Evolutionary conservation across 2,888 invertebrate genomes (phyloP).

Genomic region (Lepidocyrtinus sp.): DNA sequence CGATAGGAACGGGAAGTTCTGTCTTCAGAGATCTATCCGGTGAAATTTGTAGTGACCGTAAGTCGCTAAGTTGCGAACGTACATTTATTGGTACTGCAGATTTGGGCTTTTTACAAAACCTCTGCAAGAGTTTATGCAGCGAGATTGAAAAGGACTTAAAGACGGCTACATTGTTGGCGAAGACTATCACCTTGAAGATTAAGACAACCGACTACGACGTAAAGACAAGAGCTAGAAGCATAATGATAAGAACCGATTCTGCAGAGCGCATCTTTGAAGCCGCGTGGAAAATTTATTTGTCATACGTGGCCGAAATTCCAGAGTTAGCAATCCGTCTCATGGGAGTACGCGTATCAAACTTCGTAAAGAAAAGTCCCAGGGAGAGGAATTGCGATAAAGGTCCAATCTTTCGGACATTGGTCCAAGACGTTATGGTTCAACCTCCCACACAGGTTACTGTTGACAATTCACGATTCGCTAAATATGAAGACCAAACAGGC

Average conservation of each 20-base stretch:
- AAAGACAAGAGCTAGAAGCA: slow-evolving; percentile 56
- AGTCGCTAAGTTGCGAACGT: slow-evolving; percentile 74
- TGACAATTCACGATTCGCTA: background rate
- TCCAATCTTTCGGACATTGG: slow-evolving; percentile 12
- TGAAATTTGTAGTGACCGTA: slow-evolving; percentile 71
- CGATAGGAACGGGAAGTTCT: slow-evolving; percentile 73
- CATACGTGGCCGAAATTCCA: slow-evolving; percentile 51
- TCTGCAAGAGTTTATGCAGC: slow-evolving; percentile 47
- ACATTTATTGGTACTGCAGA: slow-evolving; percentile 71
- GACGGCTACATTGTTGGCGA: slow-evolving; percentile 40
- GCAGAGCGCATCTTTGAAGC: slow-evolving; percentile 57
- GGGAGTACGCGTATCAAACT: slow-evolving; percentile 64
- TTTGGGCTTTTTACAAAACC: slow-evolving; percentile 68
- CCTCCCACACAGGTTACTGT: background rate
- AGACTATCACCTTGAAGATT: slow-evolving; percentile 64
- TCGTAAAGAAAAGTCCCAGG: slow-evolving; percentile 29
- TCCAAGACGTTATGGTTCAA: background rate
- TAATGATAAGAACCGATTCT: slow-evolving; percentile 54
- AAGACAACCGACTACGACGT: slow-evolving; percentile 67
- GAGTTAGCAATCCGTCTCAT: slow-evolving; percentile 60
- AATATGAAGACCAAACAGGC: background rate
- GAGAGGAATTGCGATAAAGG: background rate
- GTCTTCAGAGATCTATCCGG: slow-evolving; percentile 50
- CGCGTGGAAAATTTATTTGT: slow-evolving; percentile 54
- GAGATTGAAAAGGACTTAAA: slow-evolving; percentile 61